phyloP scores from a whole-genome alignment of 2,888 invertebrate species.

The Keiferia lycopersicella region DNA sequence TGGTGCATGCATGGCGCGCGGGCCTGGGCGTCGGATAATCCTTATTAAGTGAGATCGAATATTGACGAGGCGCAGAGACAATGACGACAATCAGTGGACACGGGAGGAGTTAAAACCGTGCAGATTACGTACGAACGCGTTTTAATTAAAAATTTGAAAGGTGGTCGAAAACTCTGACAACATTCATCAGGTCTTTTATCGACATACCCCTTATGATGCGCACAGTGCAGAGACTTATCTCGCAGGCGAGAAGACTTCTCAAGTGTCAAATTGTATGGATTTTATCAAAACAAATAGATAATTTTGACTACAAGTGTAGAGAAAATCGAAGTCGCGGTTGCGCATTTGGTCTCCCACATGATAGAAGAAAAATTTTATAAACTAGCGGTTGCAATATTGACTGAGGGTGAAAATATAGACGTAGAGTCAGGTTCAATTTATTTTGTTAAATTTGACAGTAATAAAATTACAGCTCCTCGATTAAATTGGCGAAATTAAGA shows the following conservation, averaged over 20 bases:
- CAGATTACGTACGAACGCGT: slow-evolving; percentile 2
- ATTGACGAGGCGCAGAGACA: slow-evolving; percentile 40
- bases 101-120: slow-evolving; percentile 6
- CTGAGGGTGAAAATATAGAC: background rate
- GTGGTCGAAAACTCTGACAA: no score
- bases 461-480: slow-evolving; percentile 61
- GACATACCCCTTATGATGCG: no score
- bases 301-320: no score
- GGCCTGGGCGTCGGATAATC: slow-evolving; percentile 60
- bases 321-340: no score
- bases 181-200: no score
- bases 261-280: no score
- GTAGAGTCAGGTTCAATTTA: slow-evolving; percentile 27
- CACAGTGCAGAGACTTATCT: no score
- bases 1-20: slow-evolving; percentile 47
- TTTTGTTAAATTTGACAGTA: slow-evolving; percentile 34
- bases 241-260: no score
- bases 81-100: slow-evolving; percentile 33
- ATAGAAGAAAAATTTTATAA: no score
- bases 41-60: slow-evolving; percentile 65
- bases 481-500: slow-evolving; percentile 68
- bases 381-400: background rate
- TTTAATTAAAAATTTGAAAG: slow-evolving; percentile 3
- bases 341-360: no score
- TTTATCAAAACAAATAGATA: no score